Evolutionary conservation across 2,888 invertebrate genomes (phyloP), one percentile per base, ranked within the genome.

Genomic region (Orthosia incerta): DNA sequence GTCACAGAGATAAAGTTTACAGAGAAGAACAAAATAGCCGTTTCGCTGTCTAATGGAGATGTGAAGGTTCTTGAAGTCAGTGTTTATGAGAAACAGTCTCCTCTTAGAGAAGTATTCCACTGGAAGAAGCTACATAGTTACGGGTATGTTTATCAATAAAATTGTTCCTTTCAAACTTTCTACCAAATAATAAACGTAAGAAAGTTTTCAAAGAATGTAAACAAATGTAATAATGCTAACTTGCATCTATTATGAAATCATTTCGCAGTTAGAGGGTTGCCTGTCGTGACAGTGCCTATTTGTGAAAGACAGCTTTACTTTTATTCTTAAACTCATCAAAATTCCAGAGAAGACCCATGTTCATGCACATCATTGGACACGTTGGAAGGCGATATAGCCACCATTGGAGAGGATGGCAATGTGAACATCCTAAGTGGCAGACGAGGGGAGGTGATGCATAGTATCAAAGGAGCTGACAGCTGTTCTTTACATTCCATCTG

Each of bases 401-500:
- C 98, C 2, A 97, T 98, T 3, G 99, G 99, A 1, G 99, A 99
- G 93, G 99, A 99, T 92, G 99, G 99, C 0, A 93, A 93, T 72
- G 90, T 97, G 1, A 96, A 97, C 85, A 94, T 97, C 13, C 82
- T 97, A 20, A 96, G 94, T 69, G 93, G 95, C 0, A 91, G 94
- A 12, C 90, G 96, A 77, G 93, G 97, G 46, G 96, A 95, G 46
- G 89, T 96, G 11, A 90, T 94, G 2, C 92, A 94, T 13, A 93
- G 93, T 0, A 94, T 97, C 50, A 97, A 97, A 57, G 97, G 97
- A 78, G 98, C 98, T 0, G 99, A 99, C 90, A 98, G 98, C 90
- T 98, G 98, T 89, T 97, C 98, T 0, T 92, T 99, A 62, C 97
- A 98, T 88, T 97, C 98, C 71, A 97, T 98, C 0, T 97, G 97